Conservation (phyloP, 2,888 invertebrate genomes). For the Temnothorax unifasciatus region DNA sequence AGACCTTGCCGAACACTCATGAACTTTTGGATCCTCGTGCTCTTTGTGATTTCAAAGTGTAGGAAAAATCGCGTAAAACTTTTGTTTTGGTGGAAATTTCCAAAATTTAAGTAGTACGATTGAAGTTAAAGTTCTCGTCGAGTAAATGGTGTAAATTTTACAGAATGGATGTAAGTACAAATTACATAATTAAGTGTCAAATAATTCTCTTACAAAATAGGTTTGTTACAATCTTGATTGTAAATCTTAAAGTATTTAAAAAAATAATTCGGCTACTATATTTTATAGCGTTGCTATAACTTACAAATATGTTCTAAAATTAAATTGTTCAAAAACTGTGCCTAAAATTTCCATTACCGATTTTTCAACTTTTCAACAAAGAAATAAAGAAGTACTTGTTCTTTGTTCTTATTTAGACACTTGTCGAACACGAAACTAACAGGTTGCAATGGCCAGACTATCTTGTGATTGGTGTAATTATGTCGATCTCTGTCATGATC, state of each 20-base stretch:
- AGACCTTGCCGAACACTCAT: conserved; percentile 43
- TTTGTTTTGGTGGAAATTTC: neutral
- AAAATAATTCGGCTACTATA: neutral
- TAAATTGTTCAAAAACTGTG: neutral
- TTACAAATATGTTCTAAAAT: neutral
- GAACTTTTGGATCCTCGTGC: conserved; percentile 13
- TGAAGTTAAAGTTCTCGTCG: neutral
- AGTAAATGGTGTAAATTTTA: conserved; percentile 35
- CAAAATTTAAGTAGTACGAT: neutral
- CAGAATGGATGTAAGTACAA: conserved; percentile 70
- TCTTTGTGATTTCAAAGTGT: neutral
- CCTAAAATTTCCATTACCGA: neutral
- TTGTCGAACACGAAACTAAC: neutral
- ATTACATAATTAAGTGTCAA: neutral
- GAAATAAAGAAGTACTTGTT: neutral
- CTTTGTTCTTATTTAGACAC: conserved; percentile 7
- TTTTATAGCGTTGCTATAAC: neutral
- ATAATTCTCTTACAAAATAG: neutral
- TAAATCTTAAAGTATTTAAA: conserved; percentile 7
- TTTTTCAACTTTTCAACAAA: neutral
- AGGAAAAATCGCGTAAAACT: neutral
- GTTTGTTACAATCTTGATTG: neutral
- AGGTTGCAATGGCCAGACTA: conserved; percentile 89
- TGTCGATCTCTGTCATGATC: conserved; percentile 92
- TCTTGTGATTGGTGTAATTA: conserved; percentile 90